Evolutionary conservation across 2,797 vertebrate genomes (phyloP).

Genomic region (Scomberomorus guttatus): DNA sequence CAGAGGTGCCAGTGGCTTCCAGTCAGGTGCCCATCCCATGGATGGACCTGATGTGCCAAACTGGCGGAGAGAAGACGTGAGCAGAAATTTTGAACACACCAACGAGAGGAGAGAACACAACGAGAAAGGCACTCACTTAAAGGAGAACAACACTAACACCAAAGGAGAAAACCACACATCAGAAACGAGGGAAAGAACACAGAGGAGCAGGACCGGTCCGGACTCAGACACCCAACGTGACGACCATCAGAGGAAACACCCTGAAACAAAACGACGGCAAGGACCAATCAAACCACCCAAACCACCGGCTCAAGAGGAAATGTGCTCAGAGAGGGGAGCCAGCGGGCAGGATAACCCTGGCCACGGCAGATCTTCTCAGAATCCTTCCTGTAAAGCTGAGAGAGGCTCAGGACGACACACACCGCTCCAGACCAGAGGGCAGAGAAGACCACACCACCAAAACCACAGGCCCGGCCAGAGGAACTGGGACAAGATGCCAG

Average conservation of each 20-base stretch:
- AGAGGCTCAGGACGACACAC: conserved; percentile 81
- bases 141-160: conserved; percentile 74
- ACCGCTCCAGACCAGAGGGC: conserved; percentile 80
- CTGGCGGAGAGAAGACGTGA: conserved; percentile 82
- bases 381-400: conserved; percentile 66
- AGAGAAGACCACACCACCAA: conserved; percentile 81
- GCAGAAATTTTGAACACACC: conserved; percentile 70
- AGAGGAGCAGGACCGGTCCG: conserved; percentile 55
- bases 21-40: conserved; percentile 35
- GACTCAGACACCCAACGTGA: conserved; percentile 54
- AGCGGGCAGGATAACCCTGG: conserved; percentile 36
- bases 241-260: conserved; percentile 55
- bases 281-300: conserved; percentile 84
- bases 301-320: conserved; percentile 56
- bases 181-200: conserved; percentile 52
- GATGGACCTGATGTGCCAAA: conserved; percentile 65
- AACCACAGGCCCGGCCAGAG: conserved; percentile 84
- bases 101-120: conserved; percentile 81
- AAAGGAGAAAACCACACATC: conserved; percentile 46
- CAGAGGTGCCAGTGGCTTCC: conserved; percentile 26
- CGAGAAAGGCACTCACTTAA: conserved; percentile 79
- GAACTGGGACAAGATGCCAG: conserved; percentile 88
- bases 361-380: conserved; percentile 25
- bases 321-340: conserved; percentile 45
- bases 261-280: conserved; percentile 74